A percentile compares a stretch with the other conserved stretches of the same genome.
Evolutionary conservation across 2,888 invertebrate genomes (phyloP).

Genomic region (Esperia sulphurella): DNA sequence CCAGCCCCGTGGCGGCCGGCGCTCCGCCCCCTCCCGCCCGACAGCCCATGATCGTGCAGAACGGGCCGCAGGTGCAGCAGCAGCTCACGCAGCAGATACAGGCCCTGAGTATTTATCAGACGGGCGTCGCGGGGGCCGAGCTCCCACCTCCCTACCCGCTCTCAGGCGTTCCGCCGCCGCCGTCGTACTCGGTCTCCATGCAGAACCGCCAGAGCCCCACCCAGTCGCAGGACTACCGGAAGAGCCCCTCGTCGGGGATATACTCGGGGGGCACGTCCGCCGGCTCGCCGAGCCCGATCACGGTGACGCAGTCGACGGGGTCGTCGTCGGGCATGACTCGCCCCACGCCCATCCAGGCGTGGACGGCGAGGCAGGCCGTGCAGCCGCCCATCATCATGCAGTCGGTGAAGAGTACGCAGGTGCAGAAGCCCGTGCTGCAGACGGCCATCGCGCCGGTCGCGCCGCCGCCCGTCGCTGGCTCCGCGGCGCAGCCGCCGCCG

Average conservation of each 20-base stretch:
- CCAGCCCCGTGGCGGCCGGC: slow-evolving; percentile 87
- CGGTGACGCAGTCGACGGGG: slow-evolving; percentile 82
- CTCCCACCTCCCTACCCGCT: slow-evolving; percentile 85
- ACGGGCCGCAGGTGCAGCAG: slow-evolving; percentile 89
- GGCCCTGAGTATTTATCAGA: slow-evolving; percentile 88
- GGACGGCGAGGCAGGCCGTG: slow-evolving; percentile 92
- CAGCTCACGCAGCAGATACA: slow-evolving; percentile 94
- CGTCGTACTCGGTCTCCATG: slow-evolving; percentile 91
- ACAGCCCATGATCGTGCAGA: slow-evolving; percentile 90
- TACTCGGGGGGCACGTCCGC: slow-evolving; percentile 91
- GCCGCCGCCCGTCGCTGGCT: slow-evolving; percentile 78
- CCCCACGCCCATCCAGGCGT: slow-evolving; percentile 90
- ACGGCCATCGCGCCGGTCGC: slow-evolving; percentile 96
- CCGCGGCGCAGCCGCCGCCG: slow-evolving; percentile 82
- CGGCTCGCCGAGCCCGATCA: slow-evolving; percentile 90
- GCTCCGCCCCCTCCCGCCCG: slow-evolving; percentile 76
- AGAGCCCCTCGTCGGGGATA: slow-evolving; percentile 92
- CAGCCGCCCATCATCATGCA: slow-evolving; percentile 98
- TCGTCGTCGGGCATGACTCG: slow-evolving; percentile 84
- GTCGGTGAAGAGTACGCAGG: slow-evolving; percentile 96
- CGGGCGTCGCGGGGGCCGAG: slow-evolving; percentile 79
- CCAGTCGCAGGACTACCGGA: slow-evolving; percentile 88
- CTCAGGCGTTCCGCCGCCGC: slow-evolving; percentile 84
- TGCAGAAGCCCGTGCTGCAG: slow-evolving; percentile 95
- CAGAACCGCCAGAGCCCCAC: slow-evolving; percentile 93